Evolutionary conservation across 1,140 invertebrate genomes (phyloP).

Genomic region (Gonatopus flavifemur): DNA sequence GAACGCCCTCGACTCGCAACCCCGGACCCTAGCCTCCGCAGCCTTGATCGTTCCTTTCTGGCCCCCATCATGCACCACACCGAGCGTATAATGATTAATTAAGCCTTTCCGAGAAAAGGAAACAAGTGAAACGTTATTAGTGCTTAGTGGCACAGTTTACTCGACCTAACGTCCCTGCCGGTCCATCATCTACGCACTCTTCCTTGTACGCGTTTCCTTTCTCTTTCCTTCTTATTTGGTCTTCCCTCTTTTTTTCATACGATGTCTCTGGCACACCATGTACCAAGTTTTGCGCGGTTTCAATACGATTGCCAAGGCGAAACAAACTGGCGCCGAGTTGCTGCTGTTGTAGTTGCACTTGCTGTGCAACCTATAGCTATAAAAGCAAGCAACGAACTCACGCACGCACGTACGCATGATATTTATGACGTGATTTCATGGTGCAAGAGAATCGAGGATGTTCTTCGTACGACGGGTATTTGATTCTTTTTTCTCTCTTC

Average conservation of each 20-base stretch:
- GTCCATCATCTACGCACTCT: not conserved
- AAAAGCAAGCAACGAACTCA: too few species aligned
- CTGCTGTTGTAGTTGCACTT: slow-evolving; percentile 2
- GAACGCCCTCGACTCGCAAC: too few species aligned
- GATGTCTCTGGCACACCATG: not conserved
- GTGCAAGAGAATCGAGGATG: too few species aligned
- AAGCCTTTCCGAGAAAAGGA: slow-evolving; percentile 50
- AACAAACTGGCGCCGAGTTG: slow-evolving; percentile 14
- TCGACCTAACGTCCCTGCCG: slow-evolving; percentile 17
- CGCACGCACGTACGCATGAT: not conserved
- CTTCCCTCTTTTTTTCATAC: not conserved
- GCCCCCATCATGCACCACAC: slow-evolving; percentile 1
- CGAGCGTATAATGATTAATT: slow-evolving; percentile 45
- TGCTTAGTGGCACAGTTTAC: slow-evolving; percentile 46
- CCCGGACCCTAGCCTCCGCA: too few species aligned
- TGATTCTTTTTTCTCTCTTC: too few species aligned
- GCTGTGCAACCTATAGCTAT: too few species aligned
- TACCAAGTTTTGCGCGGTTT: slow-evolving; percentile 11
- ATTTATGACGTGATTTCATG: slow-evolving; percentile 1
- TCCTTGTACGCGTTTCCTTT: not conserved
- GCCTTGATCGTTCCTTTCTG: too few species aligned
- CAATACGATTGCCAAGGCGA: slow-evolving; percentile 18
- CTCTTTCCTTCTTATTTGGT: not conserved
- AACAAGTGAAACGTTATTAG: slow-evolving; percentile 53
- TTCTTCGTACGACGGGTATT: too few species aligned